phyloP scores from a whole-genome alignment of 1,140 invertebrate genomes.

The Nebria ingens region DNA sequence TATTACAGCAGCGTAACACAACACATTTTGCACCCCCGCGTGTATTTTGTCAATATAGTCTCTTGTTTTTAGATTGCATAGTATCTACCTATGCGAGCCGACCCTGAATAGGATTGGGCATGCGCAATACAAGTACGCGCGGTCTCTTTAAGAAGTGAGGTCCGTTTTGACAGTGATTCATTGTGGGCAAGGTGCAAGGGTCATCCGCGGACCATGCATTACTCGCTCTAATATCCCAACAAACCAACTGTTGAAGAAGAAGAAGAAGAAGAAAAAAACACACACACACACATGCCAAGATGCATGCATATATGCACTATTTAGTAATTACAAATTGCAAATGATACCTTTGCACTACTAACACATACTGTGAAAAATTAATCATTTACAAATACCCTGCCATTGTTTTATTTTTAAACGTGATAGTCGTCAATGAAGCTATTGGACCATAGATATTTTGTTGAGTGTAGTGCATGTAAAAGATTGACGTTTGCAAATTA shows the following conservation, averaged over 20 bases:
- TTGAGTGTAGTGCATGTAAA: too few species aligned
- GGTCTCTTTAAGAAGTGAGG: neutral
- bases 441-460: too few species aligned
- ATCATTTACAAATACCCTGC: too few species aligned
- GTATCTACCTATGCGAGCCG: too few species aligned
- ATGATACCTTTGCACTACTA: too few species aligned
- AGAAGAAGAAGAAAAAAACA: too few species aligned
- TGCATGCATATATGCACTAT: neutral
- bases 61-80: neutral
- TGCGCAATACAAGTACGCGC: neutral
- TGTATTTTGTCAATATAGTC: neutral
- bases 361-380: too few species aligned
- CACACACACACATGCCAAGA: neutral
- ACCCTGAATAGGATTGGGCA: neutral
- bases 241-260: neutral
- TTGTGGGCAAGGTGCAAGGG: neutral
- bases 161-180: slow-evolving; percentile 9
- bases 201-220: slow-evolving; percentile 1
- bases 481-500: too few species aligned
- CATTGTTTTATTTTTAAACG: too few species aligned
- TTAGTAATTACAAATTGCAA: too few species aligned
- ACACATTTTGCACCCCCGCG: neutral
- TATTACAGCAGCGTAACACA: neutral
- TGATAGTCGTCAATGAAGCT: too few species aligned
- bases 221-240: slow-evolving; percentile 4